Base-by-base conservation (phyloP, 64 coral and sea anemone species). In the Stylophora pistillata region DNA sequence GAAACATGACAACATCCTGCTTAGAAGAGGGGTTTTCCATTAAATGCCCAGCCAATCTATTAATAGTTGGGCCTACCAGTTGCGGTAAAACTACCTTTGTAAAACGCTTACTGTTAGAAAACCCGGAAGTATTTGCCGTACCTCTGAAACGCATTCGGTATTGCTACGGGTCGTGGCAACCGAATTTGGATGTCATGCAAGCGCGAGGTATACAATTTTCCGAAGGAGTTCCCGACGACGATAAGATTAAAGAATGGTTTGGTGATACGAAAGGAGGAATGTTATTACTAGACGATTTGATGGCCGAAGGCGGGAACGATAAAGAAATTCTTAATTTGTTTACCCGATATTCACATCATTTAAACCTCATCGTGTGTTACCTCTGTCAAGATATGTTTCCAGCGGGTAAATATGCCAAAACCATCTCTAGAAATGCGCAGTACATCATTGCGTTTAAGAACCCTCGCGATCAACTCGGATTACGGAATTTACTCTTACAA, bases 341-440 rank as follows among this genome's bases (percentile, higher is more conserved):
- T 14, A 94, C 87, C 9, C 82, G 84, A 30, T 31, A 30, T 79
- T 93, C 91, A 4, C 86, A 93, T 68, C 91, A 93, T 32, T 53
- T 68, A 5, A 88, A 88, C 2, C 57, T 93, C 21, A 88, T 69
- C 0, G 77, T 82, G n/a, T 61, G 75, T 13, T 76, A 76, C 32
- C 17, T 93, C 14, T 13, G 31, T 0, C 91, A 93, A 75, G 75
- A 93, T 76, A 18, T 88, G 52, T 88, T 93, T 57, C 78, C 91
- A 0, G 57, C 31, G 0, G 91, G 91, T 10, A 82, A 52, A 37
- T 93, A 71, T 25, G 83, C 91, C 14, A 70, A 70, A 16, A 86
- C 79, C 28, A 30, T 74, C n/a, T n/a, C n/a, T n/a, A n/a, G n/a
- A n/a, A n/a, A n/a, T n/a, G n/a, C n/a, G n/a, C n/a, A n/a, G n/a